A percentile compares a stretch with the other conserved stretches of the same genome.
phyloP scores from a whole-genome alignment of 2,888 invertebrate genomes.

The Ophion ventricosus region DNA sequence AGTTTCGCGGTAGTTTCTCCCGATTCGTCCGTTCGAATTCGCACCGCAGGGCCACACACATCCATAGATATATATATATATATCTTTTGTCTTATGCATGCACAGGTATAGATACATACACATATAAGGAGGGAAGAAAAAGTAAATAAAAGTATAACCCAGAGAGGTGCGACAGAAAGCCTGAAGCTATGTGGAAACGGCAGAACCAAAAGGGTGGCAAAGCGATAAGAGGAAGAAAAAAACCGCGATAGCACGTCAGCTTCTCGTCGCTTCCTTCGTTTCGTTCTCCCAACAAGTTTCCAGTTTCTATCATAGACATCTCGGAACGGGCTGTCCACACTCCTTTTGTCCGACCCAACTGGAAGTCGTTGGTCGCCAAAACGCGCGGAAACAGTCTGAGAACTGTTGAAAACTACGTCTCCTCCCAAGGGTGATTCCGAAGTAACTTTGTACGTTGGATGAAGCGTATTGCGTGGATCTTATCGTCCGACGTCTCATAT shows the following conservation, averaged over 20 bases:
- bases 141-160: slow-evolving; percentile 13
- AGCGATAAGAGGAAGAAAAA: slow-evolving; percentile 51
- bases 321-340: slow-evolving; percentile 39
- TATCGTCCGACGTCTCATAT: slow-evolving; percentile 14
- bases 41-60: slow-evolving; percentile 17
- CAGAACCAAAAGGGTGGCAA: slow-evolving; percentile 22
- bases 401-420: slow-evolving; percentile 43
- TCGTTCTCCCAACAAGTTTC: slow-evolving; percentile 50
- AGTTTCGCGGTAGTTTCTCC: slow-evolving; percentile 58
- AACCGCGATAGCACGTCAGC: slow-evolving; percentile 31
- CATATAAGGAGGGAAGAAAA: slow-evolving; percentile 24
- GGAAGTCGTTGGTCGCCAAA: slow-evolving; percentile 29
- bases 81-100: too few species aligned
- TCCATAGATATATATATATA: background rate
- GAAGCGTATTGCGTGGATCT: slow-evolving; percentile 52
- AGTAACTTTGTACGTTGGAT: slow-evolving; percentile 48
- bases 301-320: slow-evolving; percentile 57
- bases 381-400: slow-evolving; percentile 36
- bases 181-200: slow-evolving; percentile 17
- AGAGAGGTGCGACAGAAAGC: slow-evolving; percentile 7
- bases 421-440: slow-evolving; percentile 24
- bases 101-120: slow-evolving; percentile 10
- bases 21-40: slow-evolving; percentile 49
- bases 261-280: slow-evolving; percentile 14
- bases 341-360: slow-evolving; percentile 49